phyloP scores from a whole-genome alignment of 2,888 invertebrate genomes.

The Acanthococcus lagerstroemiae region DNA sequence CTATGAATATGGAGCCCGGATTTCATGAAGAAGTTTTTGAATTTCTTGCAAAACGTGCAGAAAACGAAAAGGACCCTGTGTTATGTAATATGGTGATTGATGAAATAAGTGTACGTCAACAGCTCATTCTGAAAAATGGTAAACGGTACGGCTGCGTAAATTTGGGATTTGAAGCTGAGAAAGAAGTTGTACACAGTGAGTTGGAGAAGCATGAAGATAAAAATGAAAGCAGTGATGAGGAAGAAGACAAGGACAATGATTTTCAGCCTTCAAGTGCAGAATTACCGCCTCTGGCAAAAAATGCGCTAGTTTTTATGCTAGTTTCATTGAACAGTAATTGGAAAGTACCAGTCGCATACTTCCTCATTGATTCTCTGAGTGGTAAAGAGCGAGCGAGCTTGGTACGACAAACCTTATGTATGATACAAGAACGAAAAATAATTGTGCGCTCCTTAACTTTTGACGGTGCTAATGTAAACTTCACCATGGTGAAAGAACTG shows the following conservation, averaged over 20 bases:
- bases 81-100: not conserved
- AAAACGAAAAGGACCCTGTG: not conserved
- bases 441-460: not conserved
- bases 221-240: too few species aligned
- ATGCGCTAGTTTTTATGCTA: not conserved
- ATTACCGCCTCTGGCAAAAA: not conserved
- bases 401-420: not conserved
- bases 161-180: not conserved
- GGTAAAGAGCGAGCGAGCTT: not conserved
- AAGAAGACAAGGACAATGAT: too few species aligned
- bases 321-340: not conserved
- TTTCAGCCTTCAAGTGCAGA: too few species aligned
- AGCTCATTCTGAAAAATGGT: not conserved
- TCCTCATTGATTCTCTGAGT: not conserved
- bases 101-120: not conserved
- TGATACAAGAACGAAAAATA: not conserved
- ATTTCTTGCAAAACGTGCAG: not conserved
- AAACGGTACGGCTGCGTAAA: not conserved
- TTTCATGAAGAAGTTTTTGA: not conserved
- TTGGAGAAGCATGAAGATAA: too few species aligned
- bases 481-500: not conserved
- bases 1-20: not conserved
- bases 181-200: too few species aligned
- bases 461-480: not conserved
- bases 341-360: constrained; percentile 1